Evolutionary conservation across 2,888 invertebrate species (phyloP).

Genomic region (Agrochola macilenta): DNA sequence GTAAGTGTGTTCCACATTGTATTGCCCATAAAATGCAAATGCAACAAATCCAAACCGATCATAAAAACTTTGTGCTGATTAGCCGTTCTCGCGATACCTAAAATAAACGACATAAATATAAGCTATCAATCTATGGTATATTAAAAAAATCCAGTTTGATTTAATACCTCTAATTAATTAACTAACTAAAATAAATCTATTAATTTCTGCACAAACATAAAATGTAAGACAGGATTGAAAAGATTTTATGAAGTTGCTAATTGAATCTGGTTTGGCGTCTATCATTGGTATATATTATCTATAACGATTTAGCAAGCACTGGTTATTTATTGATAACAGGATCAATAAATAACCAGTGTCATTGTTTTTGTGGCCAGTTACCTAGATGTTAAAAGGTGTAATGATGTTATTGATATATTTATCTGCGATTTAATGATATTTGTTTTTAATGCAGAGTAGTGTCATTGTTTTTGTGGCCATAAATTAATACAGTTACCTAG

Average conservation of each 20-base stretch:
- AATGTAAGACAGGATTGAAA: constrained; percentile 3
- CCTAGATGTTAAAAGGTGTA: constrained; percentile 9
- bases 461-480: too few species aligned
- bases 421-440: constrained; percentile 2
- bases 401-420: constrained; percentile 1
- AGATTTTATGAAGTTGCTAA: constrained; percentile 46
- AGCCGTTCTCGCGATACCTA: rapidly evolving
- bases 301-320: constrained; percentile 26
- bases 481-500: too few species aligned
- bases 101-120: neutral
- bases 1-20: neutral
- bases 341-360: too few species aligned
- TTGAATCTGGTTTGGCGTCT: constrained; percentile 43
- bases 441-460: too few species aligned
- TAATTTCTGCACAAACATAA: neutral
- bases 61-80: neutral
- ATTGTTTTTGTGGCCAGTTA: constrained; percentile 9
- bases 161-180: constrained; percentile 25
- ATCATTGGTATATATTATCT: constrained; percentile 25
- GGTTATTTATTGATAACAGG: constrained; percentile 45
- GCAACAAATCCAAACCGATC: neutral
- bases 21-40: neutral
- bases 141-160: constrained; percentile 15
- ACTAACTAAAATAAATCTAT: neutral
- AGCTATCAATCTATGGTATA: constrained; percentile 26